phyloP scores from a whole-genome alignment of 2,888 invertebrate genomes.

The Erebia ligea region DNA sequence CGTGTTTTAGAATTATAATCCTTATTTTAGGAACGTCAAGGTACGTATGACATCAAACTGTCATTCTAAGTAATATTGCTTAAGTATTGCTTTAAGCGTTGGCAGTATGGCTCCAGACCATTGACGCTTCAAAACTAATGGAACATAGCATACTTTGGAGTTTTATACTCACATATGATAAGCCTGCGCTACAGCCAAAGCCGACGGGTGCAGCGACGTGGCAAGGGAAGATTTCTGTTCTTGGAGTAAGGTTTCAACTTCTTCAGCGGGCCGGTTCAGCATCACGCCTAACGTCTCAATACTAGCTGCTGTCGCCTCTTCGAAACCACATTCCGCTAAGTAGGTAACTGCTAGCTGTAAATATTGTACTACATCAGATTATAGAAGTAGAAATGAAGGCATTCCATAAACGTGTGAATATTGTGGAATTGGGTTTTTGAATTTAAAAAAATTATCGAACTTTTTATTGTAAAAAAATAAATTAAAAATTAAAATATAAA shows the following conservation, averaged over 20 bases:
- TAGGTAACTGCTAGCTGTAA: constrained; percentile 65
- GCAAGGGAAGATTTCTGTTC: constrained; percentile 49
- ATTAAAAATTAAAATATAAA: no score
- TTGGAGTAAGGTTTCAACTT: constrained; percentile 58
- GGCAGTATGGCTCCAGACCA: no score
- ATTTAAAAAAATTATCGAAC: no score
- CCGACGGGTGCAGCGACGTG: constrained; percentile 60
- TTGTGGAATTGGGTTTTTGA: no score
- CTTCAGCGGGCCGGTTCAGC: constrained; percentile 64
- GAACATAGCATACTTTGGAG: background rate
- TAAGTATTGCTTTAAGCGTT: no score
- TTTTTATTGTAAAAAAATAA: no score
- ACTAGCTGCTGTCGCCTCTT: constrained; percentile 64
- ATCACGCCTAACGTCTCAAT: constrained; percentile 59
- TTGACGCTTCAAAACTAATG: background rate
- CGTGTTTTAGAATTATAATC: no score
- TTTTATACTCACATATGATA: constrained; percentile 64
- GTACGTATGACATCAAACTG: no score
- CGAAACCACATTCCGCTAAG: constrained; percentile 73
- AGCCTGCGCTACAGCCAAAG: constrained; percentile 62
- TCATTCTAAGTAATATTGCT: no score
- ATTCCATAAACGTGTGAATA: no score
- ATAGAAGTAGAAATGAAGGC: background rate
- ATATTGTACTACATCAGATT: background rate
- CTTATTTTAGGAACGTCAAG: no score